Evolutionary conservation across 2,113 vertebrate species (phyloP), one percentile per base, ranked within the genome.

Genomic region (Camelus bactrianus): DNA sequence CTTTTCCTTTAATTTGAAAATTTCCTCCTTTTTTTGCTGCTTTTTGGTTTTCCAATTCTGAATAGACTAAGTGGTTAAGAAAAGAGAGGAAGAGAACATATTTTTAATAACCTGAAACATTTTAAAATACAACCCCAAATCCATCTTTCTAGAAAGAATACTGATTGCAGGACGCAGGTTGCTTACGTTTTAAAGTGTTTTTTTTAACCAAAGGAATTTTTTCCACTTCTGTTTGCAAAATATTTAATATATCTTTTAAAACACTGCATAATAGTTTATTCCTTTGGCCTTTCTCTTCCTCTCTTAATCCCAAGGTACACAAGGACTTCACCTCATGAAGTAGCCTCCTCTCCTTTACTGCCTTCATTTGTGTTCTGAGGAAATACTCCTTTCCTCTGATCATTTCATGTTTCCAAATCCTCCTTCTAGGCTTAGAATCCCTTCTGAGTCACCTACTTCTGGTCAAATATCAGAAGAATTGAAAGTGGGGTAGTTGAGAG

Each of bases 21-120:
- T 97, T 58, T 91, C 95, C 93, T 98, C 97, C 38, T 93, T 99
- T 96, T 99, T 98, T 97, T 98, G 97, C 69, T 98, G 97, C 84
- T 99, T 99, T 91, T 98, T 98, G 84, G 98, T 96, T 98, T 99
- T 99, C 99, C 99, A 99, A 60, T 97, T 98, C 82, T 98, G 98
- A 98, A 99, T 99, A 93, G 99, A 99, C 99, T 99, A 93, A 15
- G 89, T 56, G 1, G 95, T 88, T 62, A 79, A 77, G 80, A 95
- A 90, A 83, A 1, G 2, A 93, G 4, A 89, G 67, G n/a, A 96
- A 90, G 69, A 1, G 1, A 94, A 93, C 72, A 15, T 24, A 15
- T 26, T 89, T 83, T 89, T 60, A 89, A 87, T 32, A 81, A 70
- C 16, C 26, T 28, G 52, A 26, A 81, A 7, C 70, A 85, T 79